Conservation (phyloP, 2,797 vertebrate species). For the Rousettus madagascariensis region DNA sequence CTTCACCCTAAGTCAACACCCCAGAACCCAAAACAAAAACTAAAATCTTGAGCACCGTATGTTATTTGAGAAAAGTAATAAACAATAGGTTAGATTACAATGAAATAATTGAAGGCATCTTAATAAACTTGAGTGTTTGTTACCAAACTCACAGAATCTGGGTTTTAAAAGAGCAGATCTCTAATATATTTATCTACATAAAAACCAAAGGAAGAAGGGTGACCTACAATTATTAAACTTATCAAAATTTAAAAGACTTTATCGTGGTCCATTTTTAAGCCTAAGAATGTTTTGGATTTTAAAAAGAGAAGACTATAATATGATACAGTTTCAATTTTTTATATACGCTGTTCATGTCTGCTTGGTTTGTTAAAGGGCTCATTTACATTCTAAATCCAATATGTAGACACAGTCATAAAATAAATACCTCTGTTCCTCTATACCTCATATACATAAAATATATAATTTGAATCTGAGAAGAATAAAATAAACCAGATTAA, state of each 20-base stretch:
- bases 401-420: background rate
- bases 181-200: background rate
- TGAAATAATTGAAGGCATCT: slow-evolving; percentile 4
- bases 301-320: background rate
- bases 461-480: background rate
- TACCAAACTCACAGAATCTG: background rate
- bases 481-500: slow-evolving; percentile 67
- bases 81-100: slow-evolving; percentile 22
- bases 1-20: background rate
- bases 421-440: background rate
- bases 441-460: background rate
- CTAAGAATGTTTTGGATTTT: background rate
- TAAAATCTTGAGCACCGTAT: background rate
- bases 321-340: background rate
- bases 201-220: background rate
- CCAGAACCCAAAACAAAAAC: background rate
- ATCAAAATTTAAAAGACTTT: slow-evolving; percentile 50
- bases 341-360: background rate
- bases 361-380: background rate
- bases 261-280: slow-evolving; percentile 6
- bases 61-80: slow-evolving; percentile 34
- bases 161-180: slow-evolving; percentile 2
- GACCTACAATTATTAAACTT: slow-evolving; percentile 52
- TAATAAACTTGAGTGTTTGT: slow-evolving; percentile 24
- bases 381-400: background rate